Conservation (phyloP, 2,888 invertebrate species). For the Pyrocoelia pectoralis region DNA sequence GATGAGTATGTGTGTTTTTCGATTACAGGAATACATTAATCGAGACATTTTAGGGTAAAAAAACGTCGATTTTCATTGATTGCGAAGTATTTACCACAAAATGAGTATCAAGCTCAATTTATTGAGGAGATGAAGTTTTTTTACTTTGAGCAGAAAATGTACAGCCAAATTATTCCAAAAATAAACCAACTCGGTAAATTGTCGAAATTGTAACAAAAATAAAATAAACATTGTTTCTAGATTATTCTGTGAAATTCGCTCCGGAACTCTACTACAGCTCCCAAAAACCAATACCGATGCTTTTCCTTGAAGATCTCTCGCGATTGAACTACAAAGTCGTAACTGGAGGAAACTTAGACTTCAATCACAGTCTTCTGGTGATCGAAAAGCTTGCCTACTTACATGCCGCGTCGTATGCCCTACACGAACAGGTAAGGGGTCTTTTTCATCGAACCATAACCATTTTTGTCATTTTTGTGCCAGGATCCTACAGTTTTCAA, state of each 20-base stretch:
- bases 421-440: constrained; percentile 61
- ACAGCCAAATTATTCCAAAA: background rate
- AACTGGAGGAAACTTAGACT: constrained; percentile 63
- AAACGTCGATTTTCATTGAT: too few relatives aligned
- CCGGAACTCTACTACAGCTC: background rate
- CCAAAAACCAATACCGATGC: constrained; percentile 49
- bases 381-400: constrained; percentile 63
- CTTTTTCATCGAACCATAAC: too few relatives aligned
- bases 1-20: too few relatives aligned
- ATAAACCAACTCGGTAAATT: background rate
- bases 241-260: background rate
- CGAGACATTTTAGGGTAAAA: too few relatives aligned
- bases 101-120: too few relatives aligned
- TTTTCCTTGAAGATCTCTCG: constrained; percentile 66
- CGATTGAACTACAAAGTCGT: constrained; percentile 63
- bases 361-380: constrained; percentile 62
- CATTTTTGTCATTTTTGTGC: too few relatives aligned
- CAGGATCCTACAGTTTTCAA: too few relatives aligned
- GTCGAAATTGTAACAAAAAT: too few relatives aligned
- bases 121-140: too few relatives aligned
- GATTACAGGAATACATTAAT: too few relatives aligned
- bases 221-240: background rate
- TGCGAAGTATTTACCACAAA: background rate
- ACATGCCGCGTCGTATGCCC: constrained; percentile 65
- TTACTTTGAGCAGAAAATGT: too few relatives aligned